Percentiles rank a stretch among this genome's conserved stretches.
Evolutionary conservation across 2,113 vertebrate genomes (phyloP).

Genomic region (Catharus minimus): DNA sequence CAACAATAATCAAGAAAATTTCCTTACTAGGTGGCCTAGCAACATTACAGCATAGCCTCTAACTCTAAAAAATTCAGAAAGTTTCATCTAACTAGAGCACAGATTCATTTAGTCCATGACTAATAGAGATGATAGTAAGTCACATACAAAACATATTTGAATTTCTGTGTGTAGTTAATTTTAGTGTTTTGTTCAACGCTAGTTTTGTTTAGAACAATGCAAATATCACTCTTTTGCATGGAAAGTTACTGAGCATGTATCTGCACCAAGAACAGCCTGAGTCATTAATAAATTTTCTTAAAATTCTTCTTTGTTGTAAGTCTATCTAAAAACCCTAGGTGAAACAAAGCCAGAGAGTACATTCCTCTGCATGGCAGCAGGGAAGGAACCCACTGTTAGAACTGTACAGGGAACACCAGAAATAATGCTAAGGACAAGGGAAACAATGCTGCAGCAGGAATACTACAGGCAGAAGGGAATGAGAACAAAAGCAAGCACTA

Average conservation of each 20-base stretch:
- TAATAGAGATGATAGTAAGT: fast-evolving
- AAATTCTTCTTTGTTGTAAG: background rate
- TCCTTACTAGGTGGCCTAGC: background rate
- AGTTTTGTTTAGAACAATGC: background rate
- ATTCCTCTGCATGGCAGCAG: fast-evolving
- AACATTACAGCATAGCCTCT: background rate
- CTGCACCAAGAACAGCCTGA: background rate
- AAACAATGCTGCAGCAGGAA: background rate
- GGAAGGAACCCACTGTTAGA: background rate
- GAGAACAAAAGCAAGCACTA: background rate
- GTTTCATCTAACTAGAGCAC: background rate
- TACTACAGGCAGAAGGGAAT: fast-evolving
- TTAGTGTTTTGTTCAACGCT: background rate
- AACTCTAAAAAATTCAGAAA: background rate
- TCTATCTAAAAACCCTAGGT: background rate
- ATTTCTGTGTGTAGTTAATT: background rate
- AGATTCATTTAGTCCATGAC: background rate
- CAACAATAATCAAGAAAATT: background rate
- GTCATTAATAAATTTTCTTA: background rate
- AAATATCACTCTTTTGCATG: fast-evolving
- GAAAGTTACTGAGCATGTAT: background rate
- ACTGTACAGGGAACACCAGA: fast-evolving
- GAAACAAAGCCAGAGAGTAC: background rate
- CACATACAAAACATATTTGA: background rate
- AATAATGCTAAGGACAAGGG: background rate